phyloP scores from a whole-genome alignment of 2,888 invertebrate genomes.

The Trichogramma evanescens region DNA sequence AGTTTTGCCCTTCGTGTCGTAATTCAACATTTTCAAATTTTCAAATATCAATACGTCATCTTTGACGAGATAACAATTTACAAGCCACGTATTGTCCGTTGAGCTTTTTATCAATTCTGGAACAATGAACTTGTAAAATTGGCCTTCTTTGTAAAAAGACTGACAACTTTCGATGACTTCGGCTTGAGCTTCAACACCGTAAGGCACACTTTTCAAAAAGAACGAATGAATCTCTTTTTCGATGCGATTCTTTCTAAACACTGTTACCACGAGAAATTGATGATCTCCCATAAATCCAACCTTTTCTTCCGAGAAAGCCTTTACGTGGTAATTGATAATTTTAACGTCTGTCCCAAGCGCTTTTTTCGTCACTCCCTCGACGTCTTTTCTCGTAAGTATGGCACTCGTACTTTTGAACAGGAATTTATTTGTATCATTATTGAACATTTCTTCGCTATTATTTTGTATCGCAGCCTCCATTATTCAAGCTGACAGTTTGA shows the following conservation, averaged over 20 bases:
- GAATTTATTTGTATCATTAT: too few species aligned
- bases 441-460: too few species aligned
- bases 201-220: slow-evolving; percentile 58
- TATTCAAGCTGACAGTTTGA: too few species aligned
- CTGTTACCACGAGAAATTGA: slow-evolving; percentile 26
- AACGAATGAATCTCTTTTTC: slow-evolving; percentile 36
- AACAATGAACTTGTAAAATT: slow-evolving; percentile 46
- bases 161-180: slow-evolving; percentile 49
- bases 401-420: not conserved
- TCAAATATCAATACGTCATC: slow-evolving; percentile 42
- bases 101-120: slow-evolving; percentile 40
- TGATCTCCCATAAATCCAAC: slow-evolving; percentile 37
- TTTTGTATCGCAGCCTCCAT: too few species aligned
- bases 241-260: not conserved
- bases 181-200: slow-evolving; percentile 48
- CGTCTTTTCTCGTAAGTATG: not conserved
- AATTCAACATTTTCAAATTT: slow-evolving; percentile 38
- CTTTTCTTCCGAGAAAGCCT: slow-evolving; percentile 32
- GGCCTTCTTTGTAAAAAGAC: slow-evolving; percentile 50
- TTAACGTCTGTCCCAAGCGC: slow-evolving; percentile 15
- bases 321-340: slow-evolving; percentile 25
- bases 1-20: slow-evolving; percentile 23
- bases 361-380: not conserved
- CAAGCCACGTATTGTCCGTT: slow-evolving; percentile 32
- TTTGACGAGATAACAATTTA: slow-evolving; percentile 36